These are phyloP conservation scores for Peromyscus nudipes DNA, from an alignment of 2,797 vertebrate species.

Conservation along the genomic window DNA sequence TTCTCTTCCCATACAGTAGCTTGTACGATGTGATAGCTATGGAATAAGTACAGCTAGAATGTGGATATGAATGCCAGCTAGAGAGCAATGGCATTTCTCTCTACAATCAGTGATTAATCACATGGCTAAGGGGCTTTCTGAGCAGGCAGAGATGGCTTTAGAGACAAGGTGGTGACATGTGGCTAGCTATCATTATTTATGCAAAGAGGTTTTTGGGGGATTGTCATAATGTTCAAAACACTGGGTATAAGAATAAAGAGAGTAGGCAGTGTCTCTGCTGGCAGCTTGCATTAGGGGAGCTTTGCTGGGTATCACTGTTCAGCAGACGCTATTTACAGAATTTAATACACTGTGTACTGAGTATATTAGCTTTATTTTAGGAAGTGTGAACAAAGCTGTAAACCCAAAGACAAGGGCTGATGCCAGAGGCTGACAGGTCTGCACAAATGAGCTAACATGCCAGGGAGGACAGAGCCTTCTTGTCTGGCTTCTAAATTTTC, in stretches of 20 bases:
- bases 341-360: constrained; percentile 4
- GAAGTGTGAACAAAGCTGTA: constrained; percentile 48
- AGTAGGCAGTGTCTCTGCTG: background rate
- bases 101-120: background rate
- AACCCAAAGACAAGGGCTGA: background rate
- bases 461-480: constrained; percentile 35
- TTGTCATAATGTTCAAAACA: background rate
- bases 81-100: background rate
- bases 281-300: background rate
- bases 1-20: background rate
- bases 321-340: background rate
- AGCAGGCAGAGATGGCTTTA: background rate
- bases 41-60: rapidly evolving
- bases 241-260: background rate
- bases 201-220: background rate
- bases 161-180: background rate
- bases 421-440: constrained; percentile 26
- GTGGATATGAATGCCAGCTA: background rate
- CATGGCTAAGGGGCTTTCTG: background rate
- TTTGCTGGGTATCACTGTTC: background rate
- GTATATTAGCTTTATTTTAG: constrained; percentile 68
- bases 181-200: background rate
- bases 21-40: rapidly evolving
- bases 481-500: constrained; percentile 51
- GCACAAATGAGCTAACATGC: constrained; percentile 6